phyloP scores from a whole-genome alignment of 2,113 vertebrate species.

The Phaetusa simplex region DNA sequence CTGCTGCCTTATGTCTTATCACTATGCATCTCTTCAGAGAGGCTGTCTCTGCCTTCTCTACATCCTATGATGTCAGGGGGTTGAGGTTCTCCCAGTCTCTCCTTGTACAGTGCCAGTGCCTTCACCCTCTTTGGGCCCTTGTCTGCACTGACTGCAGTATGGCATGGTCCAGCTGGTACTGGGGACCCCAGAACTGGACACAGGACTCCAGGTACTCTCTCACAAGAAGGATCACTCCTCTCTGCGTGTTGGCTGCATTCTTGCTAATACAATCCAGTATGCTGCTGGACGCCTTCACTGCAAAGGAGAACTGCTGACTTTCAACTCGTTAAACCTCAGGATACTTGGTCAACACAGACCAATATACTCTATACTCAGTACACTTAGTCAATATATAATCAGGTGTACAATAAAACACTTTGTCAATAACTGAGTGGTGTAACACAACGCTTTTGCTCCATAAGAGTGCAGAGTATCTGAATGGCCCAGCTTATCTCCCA shows the following conservation, averaged over 20 bases:
- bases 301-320: background rate
- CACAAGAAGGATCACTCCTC: background rate
- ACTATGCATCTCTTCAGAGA: background rate
- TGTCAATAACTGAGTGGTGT: background rate
- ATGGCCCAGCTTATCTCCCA: background rate
- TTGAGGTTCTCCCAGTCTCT: background rate
- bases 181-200: background rate
- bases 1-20: background rate
- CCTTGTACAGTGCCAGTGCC: background rate
- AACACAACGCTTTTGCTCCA: accelerated
- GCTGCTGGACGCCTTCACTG: background rate
- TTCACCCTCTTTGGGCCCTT: background rate
- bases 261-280: background rate
- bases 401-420: background rate
- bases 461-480: background rate
- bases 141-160: background rate
- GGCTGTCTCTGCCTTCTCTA: background rate
- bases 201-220: background rate
- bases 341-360: background rate
- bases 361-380: background rate
- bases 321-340: background rate
- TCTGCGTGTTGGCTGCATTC: background rate
- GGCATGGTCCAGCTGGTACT: too few species aligned
- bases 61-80: accelerated
- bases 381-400: background rate